Evolutionary conservation across 2,113 vertebrate species (phyloP).

Genomic region (Sigmodon hispidus): DNA sequence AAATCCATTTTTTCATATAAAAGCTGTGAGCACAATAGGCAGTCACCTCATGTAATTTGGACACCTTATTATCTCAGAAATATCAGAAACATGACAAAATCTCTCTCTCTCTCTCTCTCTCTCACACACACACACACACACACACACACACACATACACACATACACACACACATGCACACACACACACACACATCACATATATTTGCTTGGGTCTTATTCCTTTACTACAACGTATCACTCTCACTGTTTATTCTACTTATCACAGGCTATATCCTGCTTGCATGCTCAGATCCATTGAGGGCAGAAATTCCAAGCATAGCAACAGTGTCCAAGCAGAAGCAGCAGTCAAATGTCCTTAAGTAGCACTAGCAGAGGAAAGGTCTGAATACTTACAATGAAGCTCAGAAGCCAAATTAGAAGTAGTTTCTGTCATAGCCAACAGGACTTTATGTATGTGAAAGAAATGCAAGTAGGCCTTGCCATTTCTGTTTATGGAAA

Average conservation of each 20-base stretch:
- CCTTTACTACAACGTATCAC: background rate
- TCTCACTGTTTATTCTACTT: constrained; percentile 53
- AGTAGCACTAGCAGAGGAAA: constrained; percentile 42
- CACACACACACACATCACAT: background rate
- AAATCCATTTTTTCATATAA: constrained; percentile 42
- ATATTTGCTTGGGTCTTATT: background rate
- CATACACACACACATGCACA: background rate
- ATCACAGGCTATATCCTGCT: constrained; percentile 43
- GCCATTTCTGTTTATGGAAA: background rate
- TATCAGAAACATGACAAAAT: background rate
- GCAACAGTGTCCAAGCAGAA: constrained; percentile 67
- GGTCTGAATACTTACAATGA: constrained; percentile 33
- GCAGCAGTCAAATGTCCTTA: constrained; percentile 55
- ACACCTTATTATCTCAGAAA: background rate
- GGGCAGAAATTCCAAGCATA: constrained; percentile 72
- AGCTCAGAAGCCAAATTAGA: constrained; percentile 46
- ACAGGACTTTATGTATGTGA: background rate
- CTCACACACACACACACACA: too few relatives aligned
- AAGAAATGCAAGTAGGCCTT: background rate
- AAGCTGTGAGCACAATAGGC: background rate
- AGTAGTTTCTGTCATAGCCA: background rate
- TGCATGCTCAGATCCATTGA: background rate
- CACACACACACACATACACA: too few relatives aligned
- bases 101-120: background rate
- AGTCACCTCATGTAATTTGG: background rate